Evolutionary conservation across 2,888 invertebrate species (phyloP).

Genomic region (Meiosimyza decipiens): DNA sequence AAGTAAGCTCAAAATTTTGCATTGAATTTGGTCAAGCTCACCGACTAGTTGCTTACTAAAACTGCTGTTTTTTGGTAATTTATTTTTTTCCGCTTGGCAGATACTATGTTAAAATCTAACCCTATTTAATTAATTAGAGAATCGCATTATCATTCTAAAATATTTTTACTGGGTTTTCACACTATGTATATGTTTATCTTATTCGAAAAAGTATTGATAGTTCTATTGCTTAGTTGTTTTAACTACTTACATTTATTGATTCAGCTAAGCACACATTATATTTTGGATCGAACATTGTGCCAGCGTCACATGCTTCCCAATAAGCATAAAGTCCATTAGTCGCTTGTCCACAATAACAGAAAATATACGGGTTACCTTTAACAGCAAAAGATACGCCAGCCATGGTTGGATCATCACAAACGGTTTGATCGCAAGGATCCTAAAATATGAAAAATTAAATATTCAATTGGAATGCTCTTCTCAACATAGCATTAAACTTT

Average conservation of each 20-base stretch:
- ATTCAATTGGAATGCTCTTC: not conserved
- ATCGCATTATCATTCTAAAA: no score
- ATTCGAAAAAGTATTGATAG: no score
- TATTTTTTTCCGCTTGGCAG: no score
- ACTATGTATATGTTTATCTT: no score
- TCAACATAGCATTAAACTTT: not conserved
- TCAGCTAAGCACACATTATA: conserved; percentile 41
- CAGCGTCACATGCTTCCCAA: conserved; percentile 42
- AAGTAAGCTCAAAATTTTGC: no score
- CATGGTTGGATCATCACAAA: conserved; percentile 25
- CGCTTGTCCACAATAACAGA: conserved; percentile 49
- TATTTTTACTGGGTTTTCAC: no score
- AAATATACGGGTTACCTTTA: conserved; percentile 41
- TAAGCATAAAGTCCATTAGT: conserved; percentile 34
- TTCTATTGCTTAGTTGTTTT: no score
- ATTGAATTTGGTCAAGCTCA: no score
- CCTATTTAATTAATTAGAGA: no score
- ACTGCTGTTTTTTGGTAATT: no score
- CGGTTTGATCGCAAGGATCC: conserved; percentile 34
- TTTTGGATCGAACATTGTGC: conserved; percentile 38
- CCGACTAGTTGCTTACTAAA: no score
- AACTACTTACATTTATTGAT: conserved; percentile 43
- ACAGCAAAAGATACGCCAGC: conserved; percentile 39
- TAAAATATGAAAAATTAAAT: conserved; percentile 11
- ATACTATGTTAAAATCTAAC: no score